phyloP scores from a whole-genome alignment of 2,113 vertebrate genomes.

The Apus apus region DNA sequence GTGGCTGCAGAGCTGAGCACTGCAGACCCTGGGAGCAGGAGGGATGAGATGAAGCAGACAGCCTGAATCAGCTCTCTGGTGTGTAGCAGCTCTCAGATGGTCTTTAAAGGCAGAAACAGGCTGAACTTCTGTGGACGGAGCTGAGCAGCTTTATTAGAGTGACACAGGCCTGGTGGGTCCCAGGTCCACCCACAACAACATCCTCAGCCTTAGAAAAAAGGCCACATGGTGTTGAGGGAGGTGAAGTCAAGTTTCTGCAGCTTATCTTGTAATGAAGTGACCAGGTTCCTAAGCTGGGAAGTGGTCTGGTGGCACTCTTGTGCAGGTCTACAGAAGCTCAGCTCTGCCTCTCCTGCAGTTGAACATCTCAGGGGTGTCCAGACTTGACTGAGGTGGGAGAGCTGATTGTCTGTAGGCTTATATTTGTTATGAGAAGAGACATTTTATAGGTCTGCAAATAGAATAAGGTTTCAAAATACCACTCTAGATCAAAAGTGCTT shows the following conservation, averaged over 20 bases:
- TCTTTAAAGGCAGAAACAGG: neutral
- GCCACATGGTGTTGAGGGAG: rapidly evolving
- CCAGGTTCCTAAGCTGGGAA: neutral
- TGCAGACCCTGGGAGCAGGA: neutral
- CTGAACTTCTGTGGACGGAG: neutral
- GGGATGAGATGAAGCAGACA: neutral
- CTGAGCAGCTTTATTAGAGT: neutral
- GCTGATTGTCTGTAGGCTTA: neutral
- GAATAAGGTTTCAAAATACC: slow-evolving; percentile 26
- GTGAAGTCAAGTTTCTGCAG: neutral
- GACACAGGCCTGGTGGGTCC: neutral
- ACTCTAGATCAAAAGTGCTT: slow-evolving; percentile 49
- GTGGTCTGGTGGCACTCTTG: neutral
- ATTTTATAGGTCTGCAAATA: slow-evolving; percentile 12
- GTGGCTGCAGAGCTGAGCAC: neutral
- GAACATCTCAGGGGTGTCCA: neutral
- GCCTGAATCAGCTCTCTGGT: neutral
- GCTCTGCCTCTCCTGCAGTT: neutral
- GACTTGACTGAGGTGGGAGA: neutral
- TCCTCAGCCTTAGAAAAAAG: neutral
- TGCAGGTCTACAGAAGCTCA: neutral
- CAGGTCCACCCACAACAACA: neutral
- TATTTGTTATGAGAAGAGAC: neutral
- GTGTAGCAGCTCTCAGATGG: neutral
- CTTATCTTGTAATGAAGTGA: neutral